These are phyloP conservation scores for Leuciscus waleckii DNA, from an alignment of 2,797 vertebrate genomes.

Conservation along the genomic window DNA sequence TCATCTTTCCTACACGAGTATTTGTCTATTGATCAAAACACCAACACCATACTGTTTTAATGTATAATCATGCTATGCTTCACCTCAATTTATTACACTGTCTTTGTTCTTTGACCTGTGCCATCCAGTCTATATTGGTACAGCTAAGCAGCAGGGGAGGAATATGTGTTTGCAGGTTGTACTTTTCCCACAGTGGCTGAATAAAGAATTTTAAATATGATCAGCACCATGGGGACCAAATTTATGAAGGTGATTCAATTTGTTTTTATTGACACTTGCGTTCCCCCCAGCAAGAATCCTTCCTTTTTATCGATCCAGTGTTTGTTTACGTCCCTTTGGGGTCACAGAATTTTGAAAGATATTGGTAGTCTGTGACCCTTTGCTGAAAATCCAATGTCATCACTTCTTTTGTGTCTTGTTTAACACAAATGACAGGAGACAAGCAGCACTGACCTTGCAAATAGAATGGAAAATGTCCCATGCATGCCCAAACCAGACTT, in stretches of 20 bases:
- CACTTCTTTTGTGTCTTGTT: constrained; percentile 50
- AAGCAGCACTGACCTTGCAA: constrained; percentile 48
- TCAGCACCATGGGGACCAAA: constrained; percentile 38
- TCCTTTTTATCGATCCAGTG: constrained; percentile 58
- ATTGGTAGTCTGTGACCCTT: constrained; percentile 50
- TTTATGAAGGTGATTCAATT: constrained; percentile 59
- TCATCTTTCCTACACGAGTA: neutral
- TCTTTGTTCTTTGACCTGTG: constrained; percentile 32
- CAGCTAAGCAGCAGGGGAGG: constrained; percentile 9
- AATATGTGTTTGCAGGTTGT: constrained; percentile 26
- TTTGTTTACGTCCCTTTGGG: constrained; percentile 49
- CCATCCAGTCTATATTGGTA: constrained; percentile 23
- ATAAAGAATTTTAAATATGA: constrained; percentile 52
- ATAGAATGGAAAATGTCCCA: constrained; percentile 30
- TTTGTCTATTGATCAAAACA: constrained; percentile 7
- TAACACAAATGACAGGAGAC: constrained; percentile 54
- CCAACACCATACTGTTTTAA: neutral
- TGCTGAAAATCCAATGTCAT: constrained; percentile 48
- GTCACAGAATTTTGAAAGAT: constrained; percentile 46
- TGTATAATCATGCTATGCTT: neutral
- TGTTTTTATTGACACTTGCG: constrained; percentile 57
- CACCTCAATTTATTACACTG: constrained; percentile 1
- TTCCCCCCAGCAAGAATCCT: constrained; percentile 49
- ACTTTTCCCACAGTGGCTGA: constrained; percentile 8
- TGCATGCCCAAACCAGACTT: neutral